Conservation (phyloP, 2,113 vertebrate genomes). For the Passer domesticus region DNA sequence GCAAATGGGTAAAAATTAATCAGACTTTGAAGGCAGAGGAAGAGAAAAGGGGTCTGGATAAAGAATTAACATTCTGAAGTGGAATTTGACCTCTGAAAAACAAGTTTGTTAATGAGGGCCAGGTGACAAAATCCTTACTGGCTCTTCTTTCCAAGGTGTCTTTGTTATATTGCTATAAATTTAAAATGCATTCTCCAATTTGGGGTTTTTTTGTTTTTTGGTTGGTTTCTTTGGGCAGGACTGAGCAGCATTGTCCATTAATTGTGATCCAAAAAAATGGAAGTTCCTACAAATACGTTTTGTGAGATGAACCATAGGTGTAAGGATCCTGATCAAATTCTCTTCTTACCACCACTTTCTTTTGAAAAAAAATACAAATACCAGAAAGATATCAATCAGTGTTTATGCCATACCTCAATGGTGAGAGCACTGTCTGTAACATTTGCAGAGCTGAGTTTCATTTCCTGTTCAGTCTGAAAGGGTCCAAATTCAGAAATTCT, state of each 20-base stretch:
- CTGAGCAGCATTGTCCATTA: background rate
- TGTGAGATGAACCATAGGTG: background rate
- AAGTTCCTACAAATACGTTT: background rate
- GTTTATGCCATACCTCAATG: background rate
- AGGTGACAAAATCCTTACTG: background rate
- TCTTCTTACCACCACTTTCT: background rate
- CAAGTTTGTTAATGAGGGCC: background rate
- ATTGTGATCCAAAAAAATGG: background rate
- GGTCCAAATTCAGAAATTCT: conserved; percentile 18
- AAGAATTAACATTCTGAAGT: background rate
- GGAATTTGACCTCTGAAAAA: background rate
- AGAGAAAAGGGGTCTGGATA: background rate
- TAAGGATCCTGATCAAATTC: background rate
- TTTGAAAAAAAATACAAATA: background rate
- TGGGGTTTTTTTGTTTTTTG: background rate
- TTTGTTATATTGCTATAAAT: background rate
- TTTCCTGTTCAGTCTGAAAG: conserved; percentile 44
- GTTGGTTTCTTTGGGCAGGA: background rate
- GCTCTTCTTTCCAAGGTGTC: background rate
- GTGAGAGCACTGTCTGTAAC: conserved; percentile 24
- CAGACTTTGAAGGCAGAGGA: background rate
- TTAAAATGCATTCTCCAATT: background rate
- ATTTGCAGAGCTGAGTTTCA: background rate
- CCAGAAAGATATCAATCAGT: background rate
- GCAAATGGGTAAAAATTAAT: background rate